Evolutionary conservation across 1,140 invertebrate species (phyloP), one percentile per base, ranked within the genome.

Genomic region (Nomia melanderi): DNA sequence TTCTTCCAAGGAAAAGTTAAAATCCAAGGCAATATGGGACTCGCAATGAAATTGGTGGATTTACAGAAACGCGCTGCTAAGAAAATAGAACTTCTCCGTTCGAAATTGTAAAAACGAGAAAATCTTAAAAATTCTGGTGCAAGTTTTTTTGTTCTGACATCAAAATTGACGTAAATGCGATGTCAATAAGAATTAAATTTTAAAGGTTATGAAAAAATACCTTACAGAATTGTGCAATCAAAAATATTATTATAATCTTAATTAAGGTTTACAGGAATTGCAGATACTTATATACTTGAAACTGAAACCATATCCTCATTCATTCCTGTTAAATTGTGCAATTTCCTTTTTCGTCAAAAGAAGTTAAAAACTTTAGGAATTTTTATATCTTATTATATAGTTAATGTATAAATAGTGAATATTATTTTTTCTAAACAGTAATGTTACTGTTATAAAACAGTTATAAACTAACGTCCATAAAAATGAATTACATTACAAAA

Each of bases 1-100:
- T 99, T 99, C 91, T 99, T 99, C 94, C 97, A 99, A 93, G 98
- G 98, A 25, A 99, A 99, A 91, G 94, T 99, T 23, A 98, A 98
- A 92, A 96, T 98, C 64, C 96, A 98, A 90, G 98, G 98, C 54
- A 99, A 99, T 88, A 98, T 99, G 96, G 98, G 96, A 0, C 92
- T 99, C 12, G 98, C 98, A 5, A 97, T 99, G 96, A 99, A 98
- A 91, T 91, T 99, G 39, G 96, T 96, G 60, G 96, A 98, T 83
- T 92, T 98, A 65, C 96, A 97, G 86, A 95, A 94, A 77, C 93
- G 94, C 1, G 95, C 96, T 3, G 92, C 95, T 25, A 93, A 94
- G 53, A 95, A 96, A 90, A 96, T 97, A 86, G 96, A 95, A 78
- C 92, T 94, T 39, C 93, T 97, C 57, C 93, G 94, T 73, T 93